Base-by-base conservation (phyloP, 2,888 invertebrate genomes). In the Zygaena filipendulae region DNA sequence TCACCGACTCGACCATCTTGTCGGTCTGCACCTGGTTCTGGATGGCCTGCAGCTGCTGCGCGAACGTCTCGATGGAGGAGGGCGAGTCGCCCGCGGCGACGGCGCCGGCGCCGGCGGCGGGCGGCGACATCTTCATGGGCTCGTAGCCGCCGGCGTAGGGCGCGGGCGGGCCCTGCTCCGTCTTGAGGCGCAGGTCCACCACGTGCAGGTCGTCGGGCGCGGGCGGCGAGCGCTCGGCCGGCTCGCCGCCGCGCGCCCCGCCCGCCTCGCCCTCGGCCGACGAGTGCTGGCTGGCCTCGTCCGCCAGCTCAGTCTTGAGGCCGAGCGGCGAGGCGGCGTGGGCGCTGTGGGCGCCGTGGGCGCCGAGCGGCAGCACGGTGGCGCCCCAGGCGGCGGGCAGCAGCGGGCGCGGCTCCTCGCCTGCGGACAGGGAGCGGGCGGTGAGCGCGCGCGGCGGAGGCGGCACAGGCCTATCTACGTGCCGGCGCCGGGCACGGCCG, bases 281-380 rank as follows among this genome's bases (percentile, higher is more conserved):
- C 11, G 86, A 86, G 42, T 82, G 84, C 58, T 89, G 87, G 49
- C 90, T 88, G 42, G 82, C 84, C 37, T 91, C 91, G 54, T 91
- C 91, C 20, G 86, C 59, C 24, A 87, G 70, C 61, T 72, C 74
- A 42, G 64, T 86, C 59, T 88, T 88, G 23, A 88, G 69, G 7
- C 75, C 81, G 32, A 82, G 80, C 3, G 83, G 81, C 21, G 80
- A 72, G 45, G 74, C 27, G 81, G 71, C 44, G 86, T 86, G 13
- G 83, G 83, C 30, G 83, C 57, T 23, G 86, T 82, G 43, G 81
- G 82, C 37, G 83, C 82, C 16, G 87, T 82, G 45, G 84, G 71
- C 33, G 88, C 81, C 2, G 85, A 87, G 87, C 29, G 88, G 86
- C 50, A 87, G 87, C 86, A 87, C 87, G 66, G 87, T 86, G 49